Evolutionary conservation across 2,888 invertebrate genomes (phyloP), one percentile per base, ranked within the genome.

Genomic region (Cataglyphis rosenhaueri): DNA sequence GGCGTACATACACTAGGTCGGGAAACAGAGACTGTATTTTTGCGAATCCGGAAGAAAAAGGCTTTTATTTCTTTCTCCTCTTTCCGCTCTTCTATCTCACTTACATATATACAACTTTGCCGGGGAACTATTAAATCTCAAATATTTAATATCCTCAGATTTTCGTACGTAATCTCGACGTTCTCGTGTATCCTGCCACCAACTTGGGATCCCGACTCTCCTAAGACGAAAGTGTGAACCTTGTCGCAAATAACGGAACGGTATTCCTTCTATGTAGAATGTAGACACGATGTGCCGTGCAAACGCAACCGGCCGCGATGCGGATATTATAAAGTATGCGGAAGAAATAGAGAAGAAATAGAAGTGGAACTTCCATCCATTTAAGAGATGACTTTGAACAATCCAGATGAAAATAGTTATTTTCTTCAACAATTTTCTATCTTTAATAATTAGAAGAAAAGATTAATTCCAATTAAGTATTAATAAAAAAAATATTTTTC

Each of bases 111-210:
- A 84, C 86, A 64, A 18, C 70, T 41, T 71, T 66, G 85, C 35
- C 64, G 82, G 52, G n/a, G 84, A 71, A 68, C 83, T 91, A 90
- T 89, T 90, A 90, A 89, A 91, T 90, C 86, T 91, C 84, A 87
- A 91, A 91, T 90, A 90, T 91, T 91, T 91, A 91, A 91, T 91
- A 91, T 89, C 85, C 68, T 65, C 81, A 74, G 85, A 86, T 86
- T 85, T 84, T 82, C 82, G 38, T 81, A 64, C 44, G 75, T 85
- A 83, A 62, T 21, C 57, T n/a, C 15, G 8, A 15, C 48, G 18
- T 52, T 75, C 41, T 70, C 52, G 5, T 59, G 66, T 66, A 76
- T 64, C 25, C 71, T 52, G 29, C 44, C n/a, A 21, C 62, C 10
- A 21, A 35, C 41, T 48, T 64, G 18, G 5, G 61, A 4, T 12